These are phyloP conservation scores for Leucoraja erinaceus DNA, from an alignment of 2,113 vertebrate species.

Conservation along the genomic window DNA sequence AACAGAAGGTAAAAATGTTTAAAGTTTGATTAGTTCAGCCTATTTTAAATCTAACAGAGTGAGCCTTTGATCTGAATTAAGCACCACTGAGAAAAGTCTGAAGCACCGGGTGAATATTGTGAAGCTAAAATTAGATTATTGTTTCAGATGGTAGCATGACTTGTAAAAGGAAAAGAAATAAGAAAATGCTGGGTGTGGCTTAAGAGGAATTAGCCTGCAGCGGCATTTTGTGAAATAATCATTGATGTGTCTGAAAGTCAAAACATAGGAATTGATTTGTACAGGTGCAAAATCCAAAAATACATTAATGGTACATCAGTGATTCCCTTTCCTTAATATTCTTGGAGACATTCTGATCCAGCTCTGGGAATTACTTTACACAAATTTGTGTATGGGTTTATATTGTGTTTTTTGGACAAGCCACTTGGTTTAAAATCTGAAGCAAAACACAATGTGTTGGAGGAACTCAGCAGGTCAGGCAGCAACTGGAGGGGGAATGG, in stretches of 20 bases:
- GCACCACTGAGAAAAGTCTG: background rate
- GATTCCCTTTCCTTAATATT: background rate
- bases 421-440: background rate
- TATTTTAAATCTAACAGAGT: background rate
- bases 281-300: background rate
- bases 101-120: background rate
- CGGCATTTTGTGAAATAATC: background rate
- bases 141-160: background rate
- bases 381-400: background rate
- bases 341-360: background rate
- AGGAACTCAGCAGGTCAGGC: too few relatives aligned
- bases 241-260: background rate
- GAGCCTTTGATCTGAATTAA: background rate
- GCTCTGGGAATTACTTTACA: background rate
- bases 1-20: conserved; percentile 4
- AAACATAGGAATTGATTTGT: conserved; percentile 16
- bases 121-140: background rate
- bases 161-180: background rate
- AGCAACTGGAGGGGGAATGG: too few relatives aligned
- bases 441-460: too few relatives aligned
- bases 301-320: background rate
- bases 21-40: background rate
- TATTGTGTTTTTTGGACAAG: background rate
- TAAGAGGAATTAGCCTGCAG: background rate
- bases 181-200: background rate